Evolutionary conservation across 2,888 invertebrate species (phyloP).

Genomic region (Biston stratarius): DNA sequence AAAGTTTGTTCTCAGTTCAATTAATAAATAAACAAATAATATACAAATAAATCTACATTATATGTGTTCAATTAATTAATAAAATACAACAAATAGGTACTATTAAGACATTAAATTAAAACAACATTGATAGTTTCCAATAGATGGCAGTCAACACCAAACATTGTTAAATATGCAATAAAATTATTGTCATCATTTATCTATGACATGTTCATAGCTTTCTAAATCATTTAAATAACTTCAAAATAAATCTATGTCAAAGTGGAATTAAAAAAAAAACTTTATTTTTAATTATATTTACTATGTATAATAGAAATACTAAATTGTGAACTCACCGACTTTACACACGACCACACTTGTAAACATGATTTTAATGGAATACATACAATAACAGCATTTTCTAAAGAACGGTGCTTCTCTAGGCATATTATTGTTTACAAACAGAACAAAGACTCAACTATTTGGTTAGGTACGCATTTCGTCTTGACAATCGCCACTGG

Average conservation of each 20-base stretch:
- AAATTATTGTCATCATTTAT: too few species aligned
- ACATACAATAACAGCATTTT: conserved; percentile 38
- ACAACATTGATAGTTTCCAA: neutral
- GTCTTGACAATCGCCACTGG: neutral
- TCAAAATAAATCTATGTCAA: neutral
- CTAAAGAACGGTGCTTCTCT: conserved; percentile 39
- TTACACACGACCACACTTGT: conserved; percentile 38
- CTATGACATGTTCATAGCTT: neutral
- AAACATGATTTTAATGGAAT: conserved; percentile 40
- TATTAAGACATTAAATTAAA: too few species aligned
- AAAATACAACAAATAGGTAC: too few species aligned
- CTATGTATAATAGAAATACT: neutral
- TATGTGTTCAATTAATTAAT: too few species aligned
- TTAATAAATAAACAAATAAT: too few species aligned
- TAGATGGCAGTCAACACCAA: neutral
- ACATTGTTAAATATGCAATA: too few species aligned
- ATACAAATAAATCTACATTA: too few species aligned
- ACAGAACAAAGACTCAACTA: conserved; percentile 6
- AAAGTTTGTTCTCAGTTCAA: too few species aligned
- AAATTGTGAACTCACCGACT: conserved; percentile 34
- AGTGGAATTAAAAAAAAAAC: neutral
- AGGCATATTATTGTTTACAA: conserved; percentile 24
- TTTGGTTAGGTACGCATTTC: conserved; percentile 19
- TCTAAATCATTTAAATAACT: neutral
- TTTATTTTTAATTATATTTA: neutral